Base-by-base conservation (phyloP, 1,140 invertebrate species). In the Cydia amplana region DNA sequence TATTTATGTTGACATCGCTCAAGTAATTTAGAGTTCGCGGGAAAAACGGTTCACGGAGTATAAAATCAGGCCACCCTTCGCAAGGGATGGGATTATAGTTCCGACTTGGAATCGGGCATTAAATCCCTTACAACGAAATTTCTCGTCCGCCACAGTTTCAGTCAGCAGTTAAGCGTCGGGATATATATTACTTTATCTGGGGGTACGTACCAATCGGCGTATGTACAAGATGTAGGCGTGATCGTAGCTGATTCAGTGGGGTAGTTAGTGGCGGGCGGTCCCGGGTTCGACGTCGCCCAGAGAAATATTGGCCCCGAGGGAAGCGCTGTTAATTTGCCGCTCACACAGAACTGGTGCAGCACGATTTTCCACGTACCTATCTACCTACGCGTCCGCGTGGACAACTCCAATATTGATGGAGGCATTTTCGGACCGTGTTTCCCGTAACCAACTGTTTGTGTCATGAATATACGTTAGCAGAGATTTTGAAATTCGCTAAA, bases 211-310 rank as follows among this genome's bases (percentile, higher is more conserved):
- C 90, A 92, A 92, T 92, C 87, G 89, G 78, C 84, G 88, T 89
- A 85, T 83, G 83, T 87, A 92, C 91, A 91, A 91, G 91, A 83
- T 89, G 89, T 90, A 92, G 91, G 91, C 91, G 91, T 91, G 89
- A 90, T 91, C 85, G 84, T 84, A 79, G 89, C 91, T 91, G 91
- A 92, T 92, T 91, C 91, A 92, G 88, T 91, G 87, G 86, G 84
- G 89, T 85, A 87, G 87, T 87, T 87, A 87, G 84, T 83, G 85
- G 87, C 87, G 85, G 87, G 89, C 88, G 88, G 87, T 86, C 85
- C 87, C 86, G 85, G 86, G 85, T 89, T 86, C 85, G 85, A 85
- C 86, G 87, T 87, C 85, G 87, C 80, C 75, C 79, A 80, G 87
- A 91, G 88, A 91, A 91, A 91, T 91, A 91, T 91, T 87, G 89